Evolutionary conservation across 2,797 vertebrate genomes (phyloP).

Genomic region (Chelidonichthys spinosus): DNA sequence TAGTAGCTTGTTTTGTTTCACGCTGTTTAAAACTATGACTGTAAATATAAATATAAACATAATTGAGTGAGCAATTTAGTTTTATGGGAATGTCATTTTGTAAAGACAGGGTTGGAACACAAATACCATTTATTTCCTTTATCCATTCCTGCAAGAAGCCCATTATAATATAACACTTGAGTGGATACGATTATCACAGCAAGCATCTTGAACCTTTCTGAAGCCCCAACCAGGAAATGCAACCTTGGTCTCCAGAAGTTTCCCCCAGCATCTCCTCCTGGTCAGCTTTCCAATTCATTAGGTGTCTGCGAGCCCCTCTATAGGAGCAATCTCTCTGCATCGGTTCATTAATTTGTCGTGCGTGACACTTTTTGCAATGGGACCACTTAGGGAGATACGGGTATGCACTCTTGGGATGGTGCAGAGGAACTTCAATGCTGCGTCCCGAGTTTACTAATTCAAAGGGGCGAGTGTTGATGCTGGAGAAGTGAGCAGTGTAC

Average conservation of each 20-base stretch:
- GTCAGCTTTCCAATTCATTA: conserved; percentile 32
- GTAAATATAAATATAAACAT: too few relatives aligned
- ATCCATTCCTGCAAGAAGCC: too few relatives aligned
- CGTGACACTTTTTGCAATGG: conserved; percentile 14
- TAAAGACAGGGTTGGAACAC: too few relatives aligned
- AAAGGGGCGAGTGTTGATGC: not conserved
- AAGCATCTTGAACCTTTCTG: not conserved
- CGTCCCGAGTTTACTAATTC: not conserved
- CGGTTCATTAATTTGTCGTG: conserved; percentile 27
- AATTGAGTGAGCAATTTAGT: too few relatives aligned
- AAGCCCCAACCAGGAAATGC: not conserved
- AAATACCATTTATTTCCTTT: too few relatives aligned
- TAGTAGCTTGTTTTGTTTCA: too few relatives aligned
- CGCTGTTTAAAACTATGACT: too few relatives aligned
- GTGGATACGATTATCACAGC: not conserved
- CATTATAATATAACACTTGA: not conserved
- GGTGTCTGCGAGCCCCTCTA: not conserved
- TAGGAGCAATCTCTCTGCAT: conserved; percentile 7
- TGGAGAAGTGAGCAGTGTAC: not conserved
- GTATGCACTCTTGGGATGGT: not conserved
- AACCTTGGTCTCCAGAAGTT: not conserved
- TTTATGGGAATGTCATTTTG: too few relatives aligned
- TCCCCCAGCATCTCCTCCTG: conserved; percentile 27
- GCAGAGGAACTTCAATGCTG: not conserved
- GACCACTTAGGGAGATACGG: not conserved